Percentiles rank a stretch among this genome's conserved stretches.
Conservation (phyloP, 2,888 invertebrate species). For the Allolobophora icterica region DNA sequence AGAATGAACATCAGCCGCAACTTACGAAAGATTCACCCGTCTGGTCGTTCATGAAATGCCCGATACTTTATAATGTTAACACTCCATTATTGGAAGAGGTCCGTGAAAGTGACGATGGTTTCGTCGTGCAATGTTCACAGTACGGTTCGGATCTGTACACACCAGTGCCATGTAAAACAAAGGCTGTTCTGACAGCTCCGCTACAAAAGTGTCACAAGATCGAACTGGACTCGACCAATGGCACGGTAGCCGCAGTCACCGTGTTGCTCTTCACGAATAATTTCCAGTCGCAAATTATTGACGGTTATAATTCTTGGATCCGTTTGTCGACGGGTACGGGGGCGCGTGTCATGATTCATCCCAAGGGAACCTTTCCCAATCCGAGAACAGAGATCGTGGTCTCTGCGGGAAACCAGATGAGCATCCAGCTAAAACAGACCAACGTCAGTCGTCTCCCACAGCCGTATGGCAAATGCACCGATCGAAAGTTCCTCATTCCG, state of each 20-base stretch:
- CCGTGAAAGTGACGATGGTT: not conserved
- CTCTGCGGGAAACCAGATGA: not conserved
- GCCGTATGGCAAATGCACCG: slow-evolving; percentile 23
- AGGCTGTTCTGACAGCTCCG: not conserved
- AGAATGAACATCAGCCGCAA: not conserved
- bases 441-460: not conserved
- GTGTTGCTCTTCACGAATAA: not conserved
- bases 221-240: slow-evolving; percentile 12
- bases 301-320: not conserved
- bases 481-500: not conserved
- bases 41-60: too few relatives aligned
- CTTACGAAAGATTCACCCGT: not conserved
- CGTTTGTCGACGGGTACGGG: not conserved
- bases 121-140: not conserved
- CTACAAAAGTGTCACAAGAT: slow-evolving; percentile 11
- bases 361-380: not conserved
- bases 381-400: not conserved
- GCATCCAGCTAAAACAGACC: not conserved
- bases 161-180: not conserved
- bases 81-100: not conserved
- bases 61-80: not conserved
- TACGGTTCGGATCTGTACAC: not conserved
- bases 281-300: not conserved
- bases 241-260: not conserved
- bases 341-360: not conserved